These are phyloP conservation scores for Andricus quercusramuli DNA, from an alignment of 2,888 invertebrate genomes.

Conservation along the genomic window DNA sequence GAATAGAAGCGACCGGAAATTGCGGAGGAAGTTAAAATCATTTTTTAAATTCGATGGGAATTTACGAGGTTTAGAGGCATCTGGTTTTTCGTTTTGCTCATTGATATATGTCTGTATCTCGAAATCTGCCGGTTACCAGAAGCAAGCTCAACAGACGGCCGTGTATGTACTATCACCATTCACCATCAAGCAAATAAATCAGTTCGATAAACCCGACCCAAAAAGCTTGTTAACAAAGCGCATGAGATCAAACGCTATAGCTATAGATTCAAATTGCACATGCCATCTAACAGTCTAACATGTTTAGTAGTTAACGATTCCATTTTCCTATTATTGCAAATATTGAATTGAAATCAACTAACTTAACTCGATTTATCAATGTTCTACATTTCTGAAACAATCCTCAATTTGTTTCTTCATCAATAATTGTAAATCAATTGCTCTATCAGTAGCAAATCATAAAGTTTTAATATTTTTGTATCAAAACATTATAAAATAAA, in stretches of 20 bases:
- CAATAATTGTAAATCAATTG: too few relatives aligned
- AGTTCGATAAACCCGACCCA: slow-evolving; percentile 34
- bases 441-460: too few relatives aligned
- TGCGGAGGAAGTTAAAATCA: background rate
- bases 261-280: background rate
- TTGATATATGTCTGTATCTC: slow-evolving; percentile 12
- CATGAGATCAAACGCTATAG: slow-evolving; percentile 6
- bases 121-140: slow-evolving; percentile 3
- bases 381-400: too few relatives aligned
- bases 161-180: slow-evolving; percentile 31
- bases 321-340: background rate
- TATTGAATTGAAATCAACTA: background rate
- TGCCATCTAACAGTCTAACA: background rate
- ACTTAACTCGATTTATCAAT: too few relatives aligned
- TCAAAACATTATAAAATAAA: too few relatives aligned
- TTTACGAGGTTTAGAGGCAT: background rate
- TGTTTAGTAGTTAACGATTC: background rate
- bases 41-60: background rate
- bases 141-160: slow-evolving; percentile 20
- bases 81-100: slow-evolving; percentile 1
- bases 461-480: too few relatives aligned
- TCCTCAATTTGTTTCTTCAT: too few relatives aligned
- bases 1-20: background rate
- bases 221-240: slow-evolving; percentile 31
- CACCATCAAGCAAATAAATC: slow-evolving; percentile 35